A percentile compares a stretch with the other conserved stretches of the same genome.
Conservation (phyloP, 2,113 vertebrate species). For the Scomber colias region DNA sequence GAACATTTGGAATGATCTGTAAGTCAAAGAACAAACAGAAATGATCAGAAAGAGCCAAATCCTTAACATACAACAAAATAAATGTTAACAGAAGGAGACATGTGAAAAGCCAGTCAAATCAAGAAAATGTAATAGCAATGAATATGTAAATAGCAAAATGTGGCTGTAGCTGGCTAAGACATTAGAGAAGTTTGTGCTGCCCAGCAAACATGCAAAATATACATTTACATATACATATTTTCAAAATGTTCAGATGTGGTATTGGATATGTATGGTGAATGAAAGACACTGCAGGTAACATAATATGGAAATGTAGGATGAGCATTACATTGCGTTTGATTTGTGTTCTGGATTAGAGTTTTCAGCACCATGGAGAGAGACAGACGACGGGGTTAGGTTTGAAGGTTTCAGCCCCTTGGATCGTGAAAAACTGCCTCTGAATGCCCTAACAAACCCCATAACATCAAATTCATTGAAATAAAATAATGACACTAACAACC, state of each 20-base stretch:
- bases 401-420: neutral
- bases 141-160: neutral
- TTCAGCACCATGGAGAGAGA: neutral
- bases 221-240: neutral
- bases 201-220: neutral
- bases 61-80: too few relatives aligned
- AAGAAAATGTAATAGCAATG: neutral
- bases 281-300: too few relatives aligned
- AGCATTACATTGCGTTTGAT: too few relatives aligned
- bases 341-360: neutral
- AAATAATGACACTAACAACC: neutral
- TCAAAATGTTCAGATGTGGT: neutral
- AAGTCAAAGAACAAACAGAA: too few relatives aligned
- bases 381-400: neutral
- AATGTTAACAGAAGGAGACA: too few relatives aligned
- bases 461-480: neutral
- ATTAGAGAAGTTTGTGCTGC: neutral
- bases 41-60: too few relatives aligned
- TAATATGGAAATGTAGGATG: too few relatives aligned
- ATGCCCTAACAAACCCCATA: neutral
- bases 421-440: neutral
- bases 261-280: neutral
- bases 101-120: neutral
- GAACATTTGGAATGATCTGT: too few relatives aligned
- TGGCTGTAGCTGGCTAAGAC: neutral